These are phyloP conservation scores for Trinorchestia longiramus DNA, from an alignment of 1,140 invertebrate species.

Conservation along the genomic window DNA sequence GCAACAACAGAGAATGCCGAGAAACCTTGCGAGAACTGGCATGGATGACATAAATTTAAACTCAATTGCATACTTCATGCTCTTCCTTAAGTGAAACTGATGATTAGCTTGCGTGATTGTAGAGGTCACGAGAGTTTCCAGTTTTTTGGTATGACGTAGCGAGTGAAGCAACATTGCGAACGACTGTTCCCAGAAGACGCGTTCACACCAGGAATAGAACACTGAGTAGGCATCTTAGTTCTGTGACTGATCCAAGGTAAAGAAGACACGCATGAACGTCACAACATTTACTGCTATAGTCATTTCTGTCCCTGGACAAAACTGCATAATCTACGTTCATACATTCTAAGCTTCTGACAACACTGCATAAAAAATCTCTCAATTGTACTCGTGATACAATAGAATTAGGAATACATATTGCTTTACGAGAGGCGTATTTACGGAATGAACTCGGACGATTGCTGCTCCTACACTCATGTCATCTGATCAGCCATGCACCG, in stretches of 20 bases:
- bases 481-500: neutral
- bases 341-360: slow-evolving; percentile 30
- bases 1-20: too few relatives aligned
- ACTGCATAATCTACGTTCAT: slow-evolving; percentile 17
- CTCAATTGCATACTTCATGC: too few relatives aligned
- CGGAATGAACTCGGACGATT: neutral
- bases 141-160: too few relatives aligned
- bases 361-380: slow-evolving; percentile 43
- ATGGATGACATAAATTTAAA: too few relatives aligned
- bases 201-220: neutral
- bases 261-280: neutral
- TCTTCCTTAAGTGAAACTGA: too few relatives aligned
- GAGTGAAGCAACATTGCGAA: too few relatives aligned
- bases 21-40: too few relatives aligned
- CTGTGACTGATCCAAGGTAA: neutral
- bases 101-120: too few relatives aligned
- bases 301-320: slow-evolving; percentile 37
- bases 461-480: neutral
- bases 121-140: too few relatives aligned
- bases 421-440: neutral
- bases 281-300: slow-evolving; percentile 44
- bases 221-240: neutral
- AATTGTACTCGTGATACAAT: slow-evolving; percentile 51
- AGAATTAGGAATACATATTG: slow-evolving; percentile 42
- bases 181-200: too few relatives aligned